Base-by-base conservation (phyloP, 2,797 vertebrate genomes). In the Buceros bicornis region DNA sequence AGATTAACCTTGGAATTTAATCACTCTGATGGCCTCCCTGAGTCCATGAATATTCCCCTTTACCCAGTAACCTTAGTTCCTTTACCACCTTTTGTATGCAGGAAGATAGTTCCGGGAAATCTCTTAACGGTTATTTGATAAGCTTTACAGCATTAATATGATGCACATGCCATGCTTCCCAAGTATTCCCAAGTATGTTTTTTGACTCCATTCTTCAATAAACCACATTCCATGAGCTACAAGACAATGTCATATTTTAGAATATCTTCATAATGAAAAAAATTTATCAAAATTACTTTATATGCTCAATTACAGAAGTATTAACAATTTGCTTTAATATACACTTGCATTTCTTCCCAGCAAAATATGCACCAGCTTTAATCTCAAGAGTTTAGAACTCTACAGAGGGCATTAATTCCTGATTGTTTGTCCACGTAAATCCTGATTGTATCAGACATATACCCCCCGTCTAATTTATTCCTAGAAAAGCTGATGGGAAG, bases 71-170 rank as follows among this genome's bases (percentile, higher is more conserved):
- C 82, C 57, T 94, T 42, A 70, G 51, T 94, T 95, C 82, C 17
- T 95, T 92, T 91, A 19, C 37, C 37, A 64, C 35, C 11, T 65
- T 86, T 86, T 69, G 93, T 95, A 87, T 3, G 1, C 29, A 94
- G 66, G 62, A 91, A 79, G 35, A 26, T 22, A 51, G 56, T 89
- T 94, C 60, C 82, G 80, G 50, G 51, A 92, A 93, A 93, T 70
- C 51, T 90, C 45, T 43, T 53, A 31, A 40, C 33, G 87, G 47
- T 56, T 79, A 84, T 85, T 76, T 69, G 26, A 61, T 73, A 70
- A 65, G 12, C 15, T 89, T 87, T 73, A 66, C 17, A 53, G 11
- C 29, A 77, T 53, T 70, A 48, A 8, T 53, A 66, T 16, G 43
- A 89, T 67, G 28, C 2, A 47, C 31, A 31, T 73, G 28, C 8